Evolutionary conservation across 1,140 invertebrate genomes (phyloP).

Genomic region (Drosophila auraria): DNA sequence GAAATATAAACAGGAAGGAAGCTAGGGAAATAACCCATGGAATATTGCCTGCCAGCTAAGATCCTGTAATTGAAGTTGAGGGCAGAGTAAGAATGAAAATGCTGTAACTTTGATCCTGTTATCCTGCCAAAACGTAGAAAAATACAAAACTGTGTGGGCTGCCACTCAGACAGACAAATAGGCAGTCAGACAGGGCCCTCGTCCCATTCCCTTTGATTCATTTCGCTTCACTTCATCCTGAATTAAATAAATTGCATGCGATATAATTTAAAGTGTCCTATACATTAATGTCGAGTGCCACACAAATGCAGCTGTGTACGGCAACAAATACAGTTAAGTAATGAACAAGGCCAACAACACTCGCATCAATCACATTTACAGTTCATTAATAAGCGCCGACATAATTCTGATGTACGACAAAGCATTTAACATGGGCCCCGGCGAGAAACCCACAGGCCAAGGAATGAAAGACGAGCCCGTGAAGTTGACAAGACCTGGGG

Average conservation of each 20-base stretch:
- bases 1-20: constrained; percentile 19
- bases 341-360: constrained; percentile 33
- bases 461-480: neutral
- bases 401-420: constrained; percentile 78
- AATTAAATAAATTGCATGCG: constrained; percentile 64
- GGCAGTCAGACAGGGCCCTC: constrained; percentile 11
- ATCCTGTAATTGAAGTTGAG: neutral
- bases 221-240: constrained; percentile 32
- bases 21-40: constrained; percentile 5
- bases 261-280: constrained; percentile 65
- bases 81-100: neutral
- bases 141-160: constrained; percentile 20
- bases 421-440: constrained; percentile 64
- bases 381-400: constrained; percentile 77
- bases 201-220: constrained; percentile 22
- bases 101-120: neutral
- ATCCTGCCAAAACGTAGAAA: neutral
- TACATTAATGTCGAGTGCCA: constrained; percentile 60
- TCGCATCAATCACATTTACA: constrained; percentile 76
- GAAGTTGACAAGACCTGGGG: constrained; percentile 3
- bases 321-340: neutral
- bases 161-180: constrained; percentile 36
- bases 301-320: constrained; percentile 32
- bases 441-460: neutral
- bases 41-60: neutral